Base-by-base conservation (phyloP, 2,888 invertebrate species). In the Sisyra nigra region DNA sequence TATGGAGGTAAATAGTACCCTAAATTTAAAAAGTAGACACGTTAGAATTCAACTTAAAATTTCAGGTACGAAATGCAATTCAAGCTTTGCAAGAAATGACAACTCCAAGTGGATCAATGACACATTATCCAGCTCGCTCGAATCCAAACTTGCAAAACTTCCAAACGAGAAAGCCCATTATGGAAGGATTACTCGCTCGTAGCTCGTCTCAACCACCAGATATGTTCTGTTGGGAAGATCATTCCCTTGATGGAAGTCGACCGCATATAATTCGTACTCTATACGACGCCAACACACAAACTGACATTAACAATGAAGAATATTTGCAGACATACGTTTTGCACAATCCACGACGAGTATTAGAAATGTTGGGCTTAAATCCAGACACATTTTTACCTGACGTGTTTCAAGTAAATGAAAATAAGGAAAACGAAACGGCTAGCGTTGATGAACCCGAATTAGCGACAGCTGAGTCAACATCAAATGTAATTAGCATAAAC, bases 151-250 rank as follows among this genome's bases (percentile, higher is more conserved):
- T 82, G 31, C 75, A 78, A 48, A 51, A 67, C 53, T 35, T 44
- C 17, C 48, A 51, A 17, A 56, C 59, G 31, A 60, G 59, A 49
- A 53, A 68, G 59, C 48, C 45, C 33, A 19, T 24, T 19, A 29
- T 17, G 3, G 64, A 65, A 3, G 71, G 69, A 47, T 63, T 73
- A 47, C 67, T 87, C 41, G 82, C 82, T 2, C 70, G 86, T 45
- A 80, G 83, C 56, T 80, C 81, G 44, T 87, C 86, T 2, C 86
- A 87, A 63, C 86, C 86, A 0, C 84, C 86, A 1, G 86, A 86
- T 54, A 84, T 85, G 48, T 81, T 86, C 60, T 79, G 78, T 52
- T 81, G 84, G 72, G 80, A 81, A 53, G 70, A 69, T 34, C 46
- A 29, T 32, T 24, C 45, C 48, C 2, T 9, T 37, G 17, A 13